Conservation (phyloP, 2,113 vertebrate genomes). For the Dicentrarchus labrax region DNA sequence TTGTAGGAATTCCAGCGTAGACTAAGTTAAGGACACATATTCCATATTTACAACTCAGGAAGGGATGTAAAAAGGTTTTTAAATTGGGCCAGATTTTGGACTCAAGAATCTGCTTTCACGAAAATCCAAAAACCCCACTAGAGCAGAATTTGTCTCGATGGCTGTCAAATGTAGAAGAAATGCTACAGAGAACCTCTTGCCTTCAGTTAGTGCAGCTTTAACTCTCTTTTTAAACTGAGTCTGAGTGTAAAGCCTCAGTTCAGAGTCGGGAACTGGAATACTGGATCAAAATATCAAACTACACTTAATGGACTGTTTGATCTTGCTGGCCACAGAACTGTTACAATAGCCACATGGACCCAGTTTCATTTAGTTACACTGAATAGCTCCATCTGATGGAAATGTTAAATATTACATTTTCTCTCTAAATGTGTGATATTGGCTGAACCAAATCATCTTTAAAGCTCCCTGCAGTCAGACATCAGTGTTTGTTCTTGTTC, state of each 20-base stretch:
- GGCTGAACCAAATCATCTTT: background rate
- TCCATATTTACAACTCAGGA: background rate
- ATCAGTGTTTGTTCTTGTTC: too few species aligned
- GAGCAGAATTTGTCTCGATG: background rate
- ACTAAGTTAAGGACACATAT: background rate
- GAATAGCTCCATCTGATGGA: constrained; percentile 19
- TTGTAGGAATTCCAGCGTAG: background rate
- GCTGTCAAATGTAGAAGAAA: background rate
- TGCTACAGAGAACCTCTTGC: background rate
- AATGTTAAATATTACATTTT: background rate
- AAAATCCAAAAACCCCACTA: too few species aligned
- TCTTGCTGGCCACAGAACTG: background rate
- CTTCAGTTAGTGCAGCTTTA: background rate
- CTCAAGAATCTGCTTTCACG: background rate
- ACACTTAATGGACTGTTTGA: background rate
- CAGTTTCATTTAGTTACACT: background rate
- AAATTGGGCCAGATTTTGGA: too few species aligned
- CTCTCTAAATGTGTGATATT: background rate
- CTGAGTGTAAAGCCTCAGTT: background rate
- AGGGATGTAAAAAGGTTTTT: background rate
- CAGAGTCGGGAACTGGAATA: background rate
- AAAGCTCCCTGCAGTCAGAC: too few species aligned
- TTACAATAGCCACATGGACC: background rate
- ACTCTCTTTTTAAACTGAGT: background rate
- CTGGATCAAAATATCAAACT: background rate